Percentiles rank a stretch among this genome's conserved stretches.
These are phyloP conservation scores for Philonicus albiceps DNA, from an alignment of 2,888 invertebrate species.

Conservation along the genomic window DNA sequence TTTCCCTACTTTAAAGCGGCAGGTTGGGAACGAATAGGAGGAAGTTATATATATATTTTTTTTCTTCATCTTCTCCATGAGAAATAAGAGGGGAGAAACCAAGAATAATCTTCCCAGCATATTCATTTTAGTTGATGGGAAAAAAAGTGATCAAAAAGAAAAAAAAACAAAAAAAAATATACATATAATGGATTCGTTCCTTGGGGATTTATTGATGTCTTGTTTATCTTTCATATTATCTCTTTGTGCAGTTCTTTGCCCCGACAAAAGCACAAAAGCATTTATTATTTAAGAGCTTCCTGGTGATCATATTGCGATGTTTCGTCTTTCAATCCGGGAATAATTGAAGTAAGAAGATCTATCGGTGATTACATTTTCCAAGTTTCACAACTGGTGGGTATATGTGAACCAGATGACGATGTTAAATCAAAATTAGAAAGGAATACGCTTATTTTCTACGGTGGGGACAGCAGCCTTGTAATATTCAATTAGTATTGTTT, in stretches of 20 bases:
- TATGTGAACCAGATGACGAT: background rate
- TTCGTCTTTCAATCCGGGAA: background rate
- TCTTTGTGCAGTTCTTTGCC: background rate
- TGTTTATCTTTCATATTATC: background rate
- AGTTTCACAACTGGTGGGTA: background rate
- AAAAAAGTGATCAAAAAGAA: slow-evolving; percentile 18
- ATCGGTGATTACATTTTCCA: background rate
- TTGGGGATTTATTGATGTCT: background rate
- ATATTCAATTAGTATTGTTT: background rate
- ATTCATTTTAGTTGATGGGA: background rate
- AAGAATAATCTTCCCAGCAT: slow-evolving; percentile 14
- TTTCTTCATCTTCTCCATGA: background rate
- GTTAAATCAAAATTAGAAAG: background rate
- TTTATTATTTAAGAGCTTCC: background rate
- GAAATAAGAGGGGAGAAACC: background rate
- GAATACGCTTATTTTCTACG: background rate
- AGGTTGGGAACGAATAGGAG: slow-evolving; percentile 10
- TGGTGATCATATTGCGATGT: background rate
- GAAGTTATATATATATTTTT: background rate
- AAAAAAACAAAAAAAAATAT: background rate
- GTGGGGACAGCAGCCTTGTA: background rate
- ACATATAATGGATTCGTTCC: background rate
- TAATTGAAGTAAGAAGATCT: background rate
- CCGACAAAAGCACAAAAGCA: background rate
- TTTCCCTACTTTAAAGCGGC: background rate